Percentiles rank a stretch among this genome's conserved stretches.
Evolutionary conservation across 2,888 invertebrate genomes (phyloP).

Genomic region (Eucriotettix oculatus): DNA sequence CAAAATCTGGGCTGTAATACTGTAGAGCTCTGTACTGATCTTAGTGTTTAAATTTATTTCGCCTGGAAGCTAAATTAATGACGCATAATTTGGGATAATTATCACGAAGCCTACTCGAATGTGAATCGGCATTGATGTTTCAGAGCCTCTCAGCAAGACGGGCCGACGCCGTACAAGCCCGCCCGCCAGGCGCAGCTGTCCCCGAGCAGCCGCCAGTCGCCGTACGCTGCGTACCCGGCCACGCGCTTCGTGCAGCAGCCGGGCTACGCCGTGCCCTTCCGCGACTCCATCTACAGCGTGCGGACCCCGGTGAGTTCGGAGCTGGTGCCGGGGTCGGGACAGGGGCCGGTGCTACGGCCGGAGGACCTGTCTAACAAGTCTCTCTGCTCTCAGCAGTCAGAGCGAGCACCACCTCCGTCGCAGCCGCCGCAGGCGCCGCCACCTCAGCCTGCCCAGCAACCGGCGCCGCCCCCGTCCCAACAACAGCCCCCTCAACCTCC

Average conservation of each 20-base stretch:
- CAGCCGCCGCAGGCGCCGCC: not conserved
- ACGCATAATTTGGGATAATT: too few species aligned
- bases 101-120: too few species aligned
- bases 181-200: constrained; percentile 7
- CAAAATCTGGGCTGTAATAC: too few species aligned
- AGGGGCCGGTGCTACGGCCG: too few species aligned
- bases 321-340: too few species aligned
- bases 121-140: not conserved
- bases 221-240: constrained; percentile 5
- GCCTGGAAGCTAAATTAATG: too few species aligned
- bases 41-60: too few species aligned
- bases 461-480: constrained; percentile 1
- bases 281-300: not conserved
- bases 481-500: constrained; percentile 5
- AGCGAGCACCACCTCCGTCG: not conserved
- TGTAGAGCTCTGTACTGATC: too few species aligned
- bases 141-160: constrained; percentile 5
- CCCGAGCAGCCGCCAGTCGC: constrained; percentile 11
- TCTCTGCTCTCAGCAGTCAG: not conserved
- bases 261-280: not conserved
- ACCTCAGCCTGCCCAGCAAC: not conserved
- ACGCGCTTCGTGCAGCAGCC: not conserved
- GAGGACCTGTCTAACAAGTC: too few species aligned
- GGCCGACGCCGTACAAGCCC: constrained; percentile 11
- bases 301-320: not conserved